Conservation (phyloP, 2,113 vertebrate genomes). For the Pantherophis guttatus region DNA sequence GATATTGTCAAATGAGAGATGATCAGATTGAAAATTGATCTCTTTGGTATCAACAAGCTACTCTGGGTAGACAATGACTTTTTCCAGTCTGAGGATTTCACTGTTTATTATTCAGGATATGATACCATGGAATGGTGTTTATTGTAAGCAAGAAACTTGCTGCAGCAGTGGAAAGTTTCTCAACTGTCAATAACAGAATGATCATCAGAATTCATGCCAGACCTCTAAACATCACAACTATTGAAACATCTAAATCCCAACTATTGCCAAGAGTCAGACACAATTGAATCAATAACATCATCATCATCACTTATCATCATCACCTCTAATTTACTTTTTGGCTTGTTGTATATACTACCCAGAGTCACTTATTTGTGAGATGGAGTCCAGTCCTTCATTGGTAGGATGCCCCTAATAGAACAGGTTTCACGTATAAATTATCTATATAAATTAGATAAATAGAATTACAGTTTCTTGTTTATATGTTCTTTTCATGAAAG, state of each 20-base stretch:
- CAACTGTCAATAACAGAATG: background rate
- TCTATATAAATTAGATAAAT: background rate
- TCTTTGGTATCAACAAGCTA: background rate
- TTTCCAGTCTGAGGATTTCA: background rate
- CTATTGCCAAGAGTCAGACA: background rate
- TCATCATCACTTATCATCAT: background rate
- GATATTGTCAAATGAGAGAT: background rate
- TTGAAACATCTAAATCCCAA: no score
- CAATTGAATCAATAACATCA: background rate
- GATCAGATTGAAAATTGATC: background rate
- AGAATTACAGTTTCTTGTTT: background rate
- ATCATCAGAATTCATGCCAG: background rate
- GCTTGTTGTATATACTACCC: background rate
- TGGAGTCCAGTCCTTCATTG: background rate
- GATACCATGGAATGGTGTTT: background rate
- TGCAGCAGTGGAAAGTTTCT: background rate
- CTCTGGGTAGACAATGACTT: background rate
- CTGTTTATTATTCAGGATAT: background rate
- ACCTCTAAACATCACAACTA: background rate
- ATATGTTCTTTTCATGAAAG: background rate
- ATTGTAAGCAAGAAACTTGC: background rate
- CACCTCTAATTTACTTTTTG: background rate
- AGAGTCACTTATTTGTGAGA: background rate
- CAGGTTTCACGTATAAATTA: background rate
- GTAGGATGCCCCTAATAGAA: background rate